phyloP scores from a whole-genome alignment of 1,140 invertebrate genomes.

The Semibalanus balanoides region DNA sequence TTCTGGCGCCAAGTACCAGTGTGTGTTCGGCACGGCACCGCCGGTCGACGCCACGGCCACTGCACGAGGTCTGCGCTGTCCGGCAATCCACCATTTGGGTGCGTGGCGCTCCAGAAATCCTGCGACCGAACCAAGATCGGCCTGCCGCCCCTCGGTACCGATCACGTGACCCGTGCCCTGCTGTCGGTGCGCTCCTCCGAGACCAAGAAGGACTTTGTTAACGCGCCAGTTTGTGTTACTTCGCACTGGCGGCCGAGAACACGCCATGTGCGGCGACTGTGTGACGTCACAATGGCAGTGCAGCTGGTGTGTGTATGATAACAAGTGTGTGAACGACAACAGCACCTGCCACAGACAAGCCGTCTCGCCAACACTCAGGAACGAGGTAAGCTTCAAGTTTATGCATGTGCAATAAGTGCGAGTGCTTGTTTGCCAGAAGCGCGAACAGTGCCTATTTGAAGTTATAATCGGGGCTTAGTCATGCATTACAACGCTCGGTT shows the following conservation, averaged over 20 bases:
- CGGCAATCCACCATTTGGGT: slow-evolving; percentile 61
- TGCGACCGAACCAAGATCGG: too few species aligned
- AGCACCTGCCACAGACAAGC: slow-evolving; percentile 62
- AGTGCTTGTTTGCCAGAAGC: too few species aligned
- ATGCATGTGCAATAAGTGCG: too few species aligned
- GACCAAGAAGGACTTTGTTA: slow-evolving; percentile 90
- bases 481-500: too few species aligned
- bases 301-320: slow-evolving; percentile 93
- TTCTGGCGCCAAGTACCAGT: slow-evolving; percentile 75
- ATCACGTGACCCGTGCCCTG: slow-evolving; percentile 79
- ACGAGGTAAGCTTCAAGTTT: neutral
- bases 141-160: slow-evolving; percentile 46
- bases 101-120: too few species aligned
- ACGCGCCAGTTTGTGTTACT: slow-evolving; percentile 84
- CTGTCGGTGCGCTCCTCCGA: slow-evolving; percentile 84
- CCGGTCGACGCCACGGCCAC: slow-evolving; percentile 73
- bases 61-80: slow-evolving; percentile 55
- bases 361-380: slow-evolving; percentile 38
- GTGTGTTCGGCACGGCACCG: slow-evolving; percentile 71
- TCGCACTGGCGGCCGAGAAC: slow-evolving; percentile 80
- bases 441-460: too few species aligned
- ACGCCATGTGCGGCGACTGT: slow-evolving; percentile 69
- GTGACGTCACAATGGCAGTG: slow-evolving; percentile 79
- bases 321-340: slow-evolving; percentile 78
- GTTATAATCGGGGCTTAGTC: too few species aligned